Conservation (phyloP, 1,140 invertebrate genomes). For the Psilanteris sp. region DNA sequence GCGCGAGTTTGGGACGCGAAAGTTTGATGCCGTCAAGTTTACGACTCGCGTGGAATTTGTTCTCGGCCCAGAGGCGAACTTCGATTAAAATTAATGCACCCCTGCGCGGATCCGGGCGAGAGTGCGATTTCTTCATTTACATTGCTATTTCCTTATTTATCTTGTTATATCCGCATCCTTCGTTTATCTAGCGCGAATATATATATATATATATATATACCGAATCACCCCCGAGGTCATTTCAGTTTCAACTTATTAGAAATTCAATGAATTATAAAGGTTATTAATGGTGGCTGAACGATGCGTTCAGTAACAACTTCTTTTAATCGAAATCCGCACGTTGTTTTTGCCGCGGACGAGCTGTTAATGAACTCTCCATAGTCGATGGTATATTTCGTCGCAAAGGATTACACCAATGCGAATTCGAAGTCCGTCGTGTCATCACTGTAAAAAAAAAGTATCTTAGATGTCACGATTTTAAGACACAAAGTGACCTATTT, state of each 20-base stretch:
- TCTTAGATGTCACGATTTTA: too few species aligned
- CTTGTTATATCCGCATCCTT: constrained; percentile 16
- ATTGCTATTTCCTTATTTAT: constrained; percentile 31
- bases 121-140: constrained; percentile 29
- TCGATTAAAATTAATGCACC: constrained; percentile 32
- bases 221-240: constrained; percentile 10
- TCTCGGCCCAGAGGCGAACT: not conserved
- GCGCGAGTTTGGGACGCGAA: constrained; percentile 1
- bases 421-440: too few species aligned
- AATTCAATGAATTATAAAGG: constrained; percentile 18
- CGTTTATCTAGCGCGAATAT: constrained; percentile 1
- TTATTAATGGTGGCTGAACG: constrained; percentile 2
- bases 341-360: too few species aligned
- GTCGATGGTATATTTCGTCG: too few species aligned
- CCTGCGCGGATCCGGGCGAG: not conserved
- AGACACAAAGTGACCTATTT: too few species aligned
- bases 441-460: too few species aligned
- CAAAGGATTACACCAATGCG: too few species aligned
- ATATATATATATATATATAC: too few species aligned
- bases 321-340: constrained; percentile 2
- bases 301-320: not conserved
- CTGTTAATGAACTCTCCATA: too few species aligned
- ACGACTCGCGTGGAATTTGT: constrained; percentile 19
- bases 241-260: constrained; percentile 18
- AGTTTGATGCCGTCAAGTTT: constrained; percentile 13